Percentiles rank a stretch among this genome's conserved stretches.
phyloP scores from a whole-genome alignment of 2,888 invertebrate genomes.

The Nymphalis polychloros region DNA sequence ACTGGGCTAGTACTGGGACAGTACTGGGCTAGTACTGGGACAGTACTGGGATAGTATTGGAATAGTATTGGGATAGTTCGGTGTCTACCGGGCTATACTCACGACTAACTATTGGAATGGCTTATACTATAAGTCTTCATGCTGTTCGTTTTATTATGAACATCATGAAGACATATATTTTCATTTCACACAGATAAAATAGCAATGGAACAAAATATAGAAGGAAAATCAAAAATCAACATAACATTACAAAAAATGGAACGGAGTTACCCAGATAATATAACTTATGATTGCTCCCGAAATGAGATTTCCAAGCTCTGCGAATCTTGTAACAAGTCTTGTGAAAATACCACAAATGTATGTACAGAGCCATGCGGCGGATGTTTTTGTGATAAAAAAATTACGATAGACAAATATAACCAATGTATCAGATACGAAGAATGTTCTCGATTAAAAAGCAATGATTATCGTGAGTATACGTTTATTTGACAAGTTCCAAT shows the following conservation, averaged over 20 bases:
- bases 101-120: too few species aligned
- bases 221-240: not conserved
- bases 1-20: too few species aligned
- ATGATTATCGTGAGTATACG: not conserved
- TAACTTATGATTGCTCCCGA: slow-evolving; percentile 1
- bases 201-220: not conserved
- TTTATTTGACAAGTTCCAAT: not conserved
- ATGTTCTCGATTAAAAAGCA: slow-evolving; percentile 53
- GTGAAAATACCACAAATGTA: slow-evolving; percentile 48
- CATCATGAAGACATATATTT: too few species aligned
- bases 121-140: not conserved
- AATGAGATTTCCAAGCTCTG: slow-evolving; percentile 55
- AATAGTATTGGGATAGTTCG: too few species aligned
- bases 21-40: too few species aligned
- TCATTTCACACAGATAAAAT: not conserved
- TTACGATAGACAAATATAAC: slow-evolving; percentile 51
- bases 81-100: too few species aligned
- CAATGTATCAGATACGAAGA: slow-evolving; percentile 51
- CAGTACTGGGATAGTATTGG: too few species aligned
- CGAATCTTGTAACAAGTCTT: slow-evolving; percentile 54
- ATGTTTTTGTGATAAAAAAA: slow-evolving; percentile 56
- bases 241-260: not conserved
- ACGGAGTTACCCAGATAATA: not conserved
- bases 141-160: too few species aligned
- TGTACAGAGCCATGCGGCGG: slow-evolving; percentile 53